Percentiles rank a stretch among this genome's conserved stretches.
Conservation (phyloP, 2,113 vertebrate genomes). For the Ptychochromis oligacanthus region DNA sequence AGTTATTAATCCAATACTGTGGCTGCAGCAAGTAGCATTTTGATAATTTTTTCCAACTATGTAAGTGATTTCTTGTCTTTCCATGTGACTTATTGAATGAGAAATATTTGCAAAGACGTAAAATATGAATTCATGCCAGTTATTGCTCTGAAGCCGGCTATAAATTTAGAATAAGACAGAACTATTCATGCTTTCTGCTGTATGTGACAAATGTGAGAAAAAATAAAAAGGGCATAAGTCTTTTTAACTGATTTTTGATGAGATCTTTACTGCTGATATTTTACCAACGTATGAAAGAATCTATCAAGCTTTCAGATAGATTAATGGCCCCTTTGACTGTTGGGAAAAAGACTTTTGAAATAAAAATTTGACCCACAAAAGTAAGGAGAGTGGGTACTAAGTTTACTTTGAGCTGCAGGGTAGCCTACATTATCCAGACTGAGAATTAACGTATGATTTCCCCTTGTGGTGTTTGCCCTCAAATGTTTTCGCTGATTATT, state of each 20-base stretch:
- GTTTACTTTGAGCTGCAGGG: not conserved
- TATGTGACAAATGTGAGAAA: conserved; percentile 12
- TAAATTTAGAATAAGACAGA: not conserved
- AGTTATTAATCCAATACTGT: not conserved
- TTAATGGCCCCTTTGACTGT: not conserved
- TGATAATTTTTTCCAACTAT: not conserved
- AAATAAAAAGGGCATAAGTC: conserved; percentile 15
- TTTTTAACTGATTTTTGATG: not conserved
- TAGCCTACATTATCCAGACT: not conserved
- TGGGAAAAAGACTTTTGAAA: not conserved
- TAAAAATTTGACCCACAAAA: not conserved
- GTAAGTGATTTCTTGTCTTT: not conserved
- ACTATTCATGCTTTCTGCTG: not conserved
- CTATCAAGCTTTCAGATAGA: not conserved
- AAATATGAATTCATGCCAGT: not conserved
- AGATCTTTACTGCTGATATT: not conserved
- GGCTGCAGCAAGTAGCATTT: not conserved
- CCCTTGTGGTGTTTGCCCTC: not conserved
- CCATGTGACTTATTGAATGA: not conserved
- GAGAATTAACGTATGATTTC: not conserved
- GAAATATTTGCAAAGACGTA: not conserved
- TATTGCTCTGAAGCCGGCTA: not conserved
- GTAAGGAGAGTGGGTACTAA: not conserved
- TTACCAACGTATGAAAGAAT: not conserved
- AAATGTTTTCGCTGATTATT: not conserved